Evolutionary conservation across 2,113 vertebrate species (phyloP), one percentile per base, ranked within the genome.

Genomic region (Pollimyrus isidori): DNA sequence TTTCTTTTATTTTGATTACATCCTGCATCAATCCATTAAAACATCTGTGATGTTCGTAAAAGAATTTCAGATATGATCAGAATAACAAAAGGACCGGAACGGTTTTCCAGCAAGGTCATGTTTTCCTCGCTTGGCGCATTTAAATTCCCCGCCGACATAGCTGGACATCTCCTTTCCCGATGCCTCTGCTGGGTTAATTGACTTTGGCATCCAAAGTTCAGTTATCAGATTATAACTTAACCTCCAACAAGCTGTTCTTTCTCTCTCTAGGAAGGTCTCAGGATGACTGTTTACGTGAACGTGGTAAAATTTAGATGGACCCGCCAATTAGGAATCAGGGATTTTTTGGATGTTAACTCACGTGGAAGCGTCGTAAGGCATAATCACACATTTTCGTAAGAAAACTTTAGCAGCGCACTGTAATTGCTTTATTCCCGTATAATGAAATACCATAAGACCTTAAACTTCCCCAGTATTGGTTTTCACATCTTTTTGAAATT

Each of bases 401-500:
- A 4, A 35, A 73, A 73, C 9, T 73, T 30, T 30, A 73, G 26
- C 65, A 73, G 65, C 2, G 1, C 0, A 73, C 10, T 73, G 0
- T 73, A 26, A 35, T 73, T 35, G 30, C 30, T 3, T 13, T 73
- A 35, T 73, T 73, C 11, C 35, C 3, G 0, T 73, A 73, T 26
- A 35, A n/a, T 73, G 1, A 35, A 73, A 30, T 49, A 46, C 46
- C 7, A 21, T 17, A 39, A 82, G 35, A 45, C 76, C 45, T 21
- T 17, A 42, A 45, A 84, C 46, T 11, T 45, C 19, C 10, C 39
- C 15, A 19, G 17, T 23, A 45, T 83, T 84, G 82, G 45, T 86
- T 52, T 86, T 9, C 46, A 30, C 48, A 86, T 86, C 45, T 50
- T 86, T 86, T 52, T 86, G 84, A 46, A 86, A 86, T 86, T 50